Conservation (phyloP, 2,113 vertebrate genomes). For the Diadophis punctatus region DNA sequence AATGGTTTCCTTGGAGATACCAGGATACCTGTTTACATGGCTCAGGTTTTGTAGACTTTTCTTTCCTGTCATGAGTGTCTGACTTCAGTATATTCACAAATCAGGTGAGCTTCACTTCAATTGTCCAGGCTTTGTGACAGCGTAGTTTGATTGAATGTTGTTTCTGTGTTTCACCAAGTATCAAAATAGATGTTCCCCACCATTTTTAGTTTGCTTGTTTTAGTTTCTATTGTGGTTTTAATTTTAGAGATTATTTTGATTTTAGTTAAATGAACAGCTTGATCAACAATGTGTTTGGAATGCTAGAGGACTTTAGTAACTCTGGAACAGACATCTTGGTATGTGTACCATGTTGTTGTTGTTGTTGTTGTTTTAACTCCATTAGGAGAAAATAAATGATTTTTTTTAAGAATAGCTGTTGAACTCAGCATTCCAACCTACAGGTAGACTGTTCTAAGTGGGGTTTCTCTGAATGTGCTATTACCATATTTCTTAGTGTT, state of each 20-base stretch:
- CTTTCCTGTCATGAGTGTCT: not conserved
- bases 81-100: not conserved
- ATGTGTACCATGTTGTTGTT: not conserved
- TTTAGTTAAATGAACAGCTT: not conserved
- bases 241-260: not conserved
- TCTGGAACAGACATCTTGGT: not conserved
- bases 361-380: not conserved
- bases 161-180: not conserved
- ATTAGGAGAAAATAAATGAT: not conserved
- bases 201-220: not conserved
- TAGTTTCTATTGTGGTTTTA: not conserved
- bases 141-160: not conserved
- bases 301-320: not conserved
- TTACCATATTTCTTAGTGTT: not conserved
- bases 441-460: not conserved
- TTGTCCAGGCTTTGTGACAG: accelerated
- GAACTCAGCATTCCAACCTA: not conserved
- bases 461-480: not conserved
- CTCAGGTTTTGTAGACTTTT: not conserved
- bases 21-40: not conserved
- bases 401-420: not conserved
- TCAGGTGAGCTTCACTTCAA: not conserved
- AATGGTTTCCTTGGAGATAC: not conserved
- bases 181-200: not conserved
- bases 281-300: not conserved